Base-by-base conservation (phyloP, 2,113 vertebrate species). In the Oncorhynchus tshawytscha region DNA sequence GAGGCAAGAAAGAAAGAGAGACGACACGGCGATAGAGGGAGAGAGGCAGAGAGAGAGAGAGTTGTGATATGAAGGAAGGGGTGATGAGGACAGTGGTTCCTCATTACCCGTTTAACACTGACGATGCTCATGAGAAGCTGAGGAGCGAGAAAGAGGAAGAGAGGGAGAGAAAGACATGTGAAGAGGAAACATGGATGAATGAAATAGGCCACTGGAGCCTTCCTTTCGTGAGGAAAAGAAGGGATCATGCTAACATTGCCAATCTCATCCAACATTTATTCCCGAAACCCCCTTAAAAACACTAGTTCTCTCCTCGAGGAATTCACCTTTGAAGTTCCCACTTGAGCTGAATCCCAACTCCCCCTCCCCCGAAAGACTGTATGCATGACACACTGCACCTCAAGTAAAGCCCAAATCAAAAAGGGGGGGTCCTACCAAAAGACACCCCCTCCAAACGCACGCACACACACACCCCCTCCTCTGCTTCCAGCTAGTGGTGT, bases 321-420 rank as follows among this genome's bases (percentile, higher is more conserved):
- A 78, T 85, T 74, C 77, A 88, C 81, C 85, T 91, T 91, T 91
- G 89, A 91, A 91, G 90, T 89, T 78, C 59, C 72, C 70, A 70
- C 70, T 80, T 79, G 64, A 77, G 81, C 80, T 73, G 71, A 85
- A 88, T 85, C 83, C 84, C 81, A 69, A 69, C 29, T 39, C 66
- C 45, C 65, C 5, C 29, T 4, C 11, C 27, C 73, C 82, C 54
- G 16, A 34, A 83, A 80, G 67, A 65, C 79, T 67, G 75, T 39
- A 39, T 39, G 8, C 39, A 39, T 39, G 39, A 39, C 39, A 39
- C 34, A 39, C 39, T 9, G 8, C 39, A 9, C 39, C 39, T 0
- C 0, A 39, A 39, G 39, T 8, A 9, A 39, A 39, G 39, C 39
- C 8, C 2, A 9, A 34, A 34, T 34, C 49, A 51, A 16, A 34